These are phyloP conservation scores for Tyrophagus putrescentiae DNA, from an alignment of 1,140 invertebrate species.

Conservation along the genomic window DNA sequence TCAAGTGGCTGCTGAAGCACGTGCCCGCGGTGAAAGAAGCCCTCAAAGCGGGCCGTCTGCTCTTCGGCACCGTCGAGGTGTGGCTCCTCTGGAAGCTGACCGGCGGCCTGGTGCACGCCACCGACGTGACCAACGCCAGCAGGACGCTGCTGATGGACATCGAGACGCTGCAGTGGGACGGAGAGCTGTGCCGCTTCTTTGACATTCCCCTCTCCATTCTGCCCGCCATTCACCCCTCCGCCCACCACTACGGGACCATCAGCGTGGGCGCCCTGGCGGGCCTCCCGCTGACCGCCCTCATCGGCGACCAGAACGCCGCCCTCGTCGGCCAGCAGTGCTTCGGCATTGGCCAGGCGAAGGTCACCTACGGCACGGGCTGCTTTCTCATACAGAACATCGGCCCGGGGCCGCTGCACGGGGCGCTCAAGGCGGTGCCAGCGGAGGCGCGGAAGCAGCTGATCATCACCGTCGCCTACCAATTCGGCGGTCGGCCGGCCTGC, in stretches of 20 bases:
- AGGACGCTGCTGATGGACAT: conserved; percentile 92
- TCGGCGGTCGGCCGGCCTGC: conserved; percentile 58
- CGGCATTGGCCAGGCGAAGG: conserved; percentile 74
- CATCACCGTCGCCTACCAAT: conserved; percentile 81
- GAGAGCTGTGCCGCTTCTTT: conserved; percentile 67
- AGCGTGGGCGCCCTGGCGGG: conserved; percentile 54
- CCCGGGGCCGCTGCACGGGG: conserved; percentile 7
- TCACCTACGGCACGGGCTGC: conserved; percentile 78
- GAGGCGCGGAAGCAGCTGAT: conserved; percentile 58
- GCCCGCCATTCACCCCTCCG: conserved; percentile 71
- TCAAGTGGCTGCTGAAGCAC: conserved; percentile 86
- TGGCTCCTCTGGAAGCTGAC: conserved; percentile 98
- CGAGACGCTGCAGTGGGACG: conserved; percentile 70
- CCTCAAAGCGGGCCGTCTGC: conserved; percentile 53
- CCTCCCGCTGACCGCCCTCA: conserved; percentile 62
- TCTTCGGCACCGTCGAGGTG: conserved; percentile 86
- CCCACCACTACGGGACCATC: conserved; percentile 77
- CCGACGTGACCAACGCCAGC: conserved; percentile 92
- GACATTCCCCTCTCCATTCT: conserved; percentile 67
- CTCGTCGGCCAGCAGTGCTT: conserved; percentile 87
- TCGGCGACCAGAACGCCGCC: conserved; percentile 89
- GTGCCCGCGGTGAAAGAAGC: conserved; percentile 61
- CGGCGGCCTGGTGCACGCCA: conserved; percentile 70
- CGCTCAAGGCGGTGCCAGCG: conserved; percentile 11
- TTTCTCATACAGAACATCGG: conserved; percentile 95